These are phyloP conservation scores for Crocidura indochinensis DNA, from an alignment of 2,797 vertebrate species.

Conservation along the genomic window DNA sequence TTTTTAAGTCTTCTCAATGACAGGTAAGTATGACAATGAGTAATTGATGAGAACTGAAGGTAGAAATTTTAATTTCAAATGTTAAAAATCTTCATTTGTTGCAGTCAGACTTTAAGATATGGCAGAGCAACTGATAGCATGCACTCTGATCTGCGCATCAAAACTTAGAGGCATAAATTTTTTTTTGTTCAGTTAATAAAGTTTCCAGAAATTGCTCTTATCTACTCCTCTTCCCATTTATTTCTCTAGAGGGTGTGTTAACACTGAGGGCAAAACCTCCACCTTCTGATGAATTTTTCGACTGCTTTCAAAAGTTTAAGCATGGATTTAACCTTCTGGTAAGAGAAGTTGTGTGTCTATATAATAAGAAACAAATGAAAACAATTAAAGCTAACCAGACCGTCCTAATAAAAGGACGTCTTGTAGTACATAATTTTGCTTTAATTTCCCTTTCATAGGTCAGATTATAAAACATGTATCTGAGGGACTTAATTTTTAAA, in stretches of 20 bases:
- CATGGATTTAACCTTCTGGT: constrained; percentile 98
- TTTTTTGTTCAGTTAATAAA: constrained; percentile 32
- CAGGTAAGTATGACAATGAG: neutral
- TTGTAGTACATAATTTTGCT: neutral
- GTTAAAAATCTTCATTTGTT: constrained; percentile 5
- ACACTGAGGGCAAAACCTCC: constrained; percentile 96
- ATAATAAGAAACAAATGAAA: neutral
- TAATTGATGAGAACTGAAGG: neutral
- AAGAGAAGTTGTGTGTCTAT: constrained; percentile 80
- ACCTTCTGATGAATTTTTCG: constrained; percentile 94
- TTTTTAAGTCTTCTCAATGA: constrained; percentile 49
- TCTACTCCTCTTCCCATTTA: neutral
- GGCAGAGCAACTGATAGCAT: neutral
- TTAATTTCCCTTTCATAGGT: no score
- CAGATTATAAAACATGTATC: constrained; percentile 12
- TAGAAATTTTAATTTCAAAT: constrained; percentile 40
- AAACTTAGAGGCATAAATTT: constrained; percentile 3
- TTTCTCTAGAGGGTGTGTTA: constrained; percentile 95
- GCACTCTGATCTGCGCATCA: neutral
- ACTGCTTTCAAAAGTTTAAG: constrained; percentile 99
- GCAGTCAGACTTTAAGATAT: neutral
- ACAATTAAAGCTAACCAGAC: constrained; percentile 7
- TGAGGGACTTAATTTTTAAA: neutral
- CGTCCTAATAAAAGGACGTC: constrained; percentile 34
- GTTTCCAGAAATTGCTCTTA: constrained; percentile 53